Evolutionary conservation across 1,140 invertebrate species (phyloP).

Genomic region (Formica exsecta): DNA sequence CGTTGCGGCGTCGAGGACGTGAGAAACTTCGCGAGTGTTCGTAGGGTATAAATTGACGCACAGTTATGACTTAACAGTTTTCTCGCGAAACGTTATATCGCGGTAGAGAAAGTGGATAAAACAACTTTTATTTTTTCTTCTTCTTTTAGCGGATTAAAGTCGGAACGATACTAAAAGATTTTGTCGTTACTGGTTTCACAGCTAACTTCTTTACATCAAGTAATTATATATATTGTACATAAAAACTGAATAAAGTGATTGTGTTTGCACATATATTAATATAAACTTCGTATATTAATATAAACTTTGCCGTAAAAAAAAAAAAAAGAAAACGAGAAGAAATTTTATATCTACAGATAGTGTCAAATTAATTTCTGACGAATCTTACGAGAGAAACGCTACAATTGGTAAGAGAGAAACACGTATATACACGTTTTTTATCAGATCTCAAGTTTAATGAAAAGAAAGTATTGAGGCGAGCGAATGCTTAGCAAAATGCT

Average conservation of each 20-base stretch:
- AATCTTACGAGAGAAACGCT: slow-evolving; percentile 15
- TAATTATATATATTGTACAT: slow-evolving; percentile 23
- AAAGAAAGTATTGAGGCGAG: background rate
- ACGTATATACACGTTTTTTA: background rate
- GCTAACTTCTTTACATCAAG: background rate
- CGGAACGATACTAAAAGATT: slow-evolving; percentile 21
- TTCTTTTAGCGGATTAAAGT: slow-evolving; percentile 34
- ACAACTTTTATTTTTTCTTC: background rate
- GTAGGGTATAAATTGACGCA: slow-evolving; percentile 50
- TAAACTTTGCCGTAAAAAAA: background rate
- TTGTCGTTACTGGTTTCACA: slow-evolving; percentile 28
- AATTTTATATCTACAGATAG: background rate
- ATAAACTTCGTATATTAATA: background rate
- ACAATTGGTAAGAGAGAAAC: background rate
- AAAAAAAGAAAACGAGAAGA: background rate
- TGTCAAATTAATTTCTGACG: background rate
- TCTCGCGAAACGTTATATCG: slow-evolving; percentile 19
- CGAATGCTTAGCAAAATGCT: slow-evolving; percentile 16
- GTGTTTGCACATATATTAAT: background rate
- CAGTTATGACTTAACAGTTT: slow-evolving; percentile 54
- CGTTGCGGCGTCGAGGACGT: slow-evolving; percentile 6
- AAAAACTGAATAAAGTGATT: no score
- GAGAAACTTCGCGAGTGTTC: slow-evolving; percentile 41
- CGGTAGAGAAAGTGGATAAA: slow-evolving; percentile 13
- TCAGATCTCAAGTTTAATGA: background rate